A percentile compares a stretch with the other conserved stretches of the same genome.
These are phyloP conservation scores for Actinia equina DNA, from an alignment of 64 coral and sea anemone species.

Conservation along the genomic window DNA sequence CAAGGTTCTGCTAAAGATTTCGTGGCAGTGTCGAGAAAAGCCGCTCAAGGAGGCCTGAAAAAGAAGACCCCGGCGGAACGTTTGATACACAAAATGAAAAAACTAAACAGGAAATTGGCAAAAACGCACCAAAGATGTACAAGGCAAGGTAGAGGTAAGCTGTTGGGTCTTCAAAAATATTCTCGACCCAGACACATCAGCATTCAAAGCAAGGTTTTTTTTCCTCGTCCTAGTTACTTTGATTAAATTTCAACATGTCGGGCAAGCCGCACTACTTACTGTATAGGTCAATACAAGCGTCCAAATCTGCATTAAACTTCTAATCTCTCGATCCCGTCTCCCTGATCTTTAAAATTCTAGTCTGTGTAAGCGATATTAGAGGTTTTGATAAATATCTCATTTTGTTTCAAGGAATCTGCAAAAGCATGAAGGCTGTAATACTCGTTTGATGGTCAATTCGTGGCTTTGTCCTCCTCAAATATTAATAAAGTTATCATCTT, in stretches of 20 bases:
- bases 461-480: neutral
- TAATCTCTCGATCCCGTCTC: neutral
- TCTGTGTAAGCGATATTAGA: neutral
- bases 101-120: conserved; percentile 18
- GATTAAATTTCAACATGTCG: conserved; percentile 18
- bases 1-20: neutral
- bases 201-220: neutral
- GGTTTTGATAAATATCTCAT: neutral
- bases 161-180: neutral
- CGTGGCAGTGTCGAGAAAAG: conserved; percentile 13
- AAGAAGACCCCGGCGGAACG: neutral
- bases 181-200: neutral
- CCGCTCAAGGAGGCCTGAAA: neutral
- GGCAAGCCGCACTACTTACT: neutral
- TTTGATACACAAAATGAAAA: conserved; percentile 30
- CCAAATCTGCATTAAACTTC: neutral
- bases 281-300: neutral
- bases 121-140: neutral
- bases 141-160: conserved; percentile 3
- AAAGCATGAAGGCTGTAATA: neutral
- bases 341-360: neutral
- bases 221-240: neutral
- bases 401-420: neutral
- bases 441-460: conserved; percentile 1
- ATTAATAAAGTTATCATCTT: neutral